Base-by-base conservation (phyloP, 2,797 vertebrate genomes). In the Delichon dasypus region DNA sequence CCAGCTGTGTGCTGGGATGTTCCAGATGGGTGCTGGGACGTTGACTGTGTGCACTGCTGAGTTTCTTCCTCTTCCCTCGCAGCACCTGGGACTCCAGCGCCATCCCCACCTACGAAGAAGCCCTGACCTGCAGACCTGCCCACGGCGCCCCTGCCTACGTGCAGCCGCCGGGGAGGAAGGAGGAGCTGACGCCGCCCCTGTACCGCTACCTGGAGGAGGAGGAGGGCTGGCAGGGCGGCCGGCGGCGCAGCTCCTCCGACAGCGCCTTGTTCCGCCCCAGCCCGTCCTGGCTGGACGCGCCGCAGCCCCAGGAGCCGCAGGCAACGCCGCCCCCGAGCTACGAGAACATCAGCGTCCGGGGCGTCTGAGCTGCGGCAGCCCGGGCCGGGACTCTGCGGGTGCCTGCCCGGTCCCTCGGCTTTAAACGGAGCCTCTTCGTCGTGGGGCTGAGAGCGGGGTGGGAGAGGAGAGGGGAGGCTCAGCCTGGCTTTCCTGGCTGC, bases 131-230 rank as follows among this genome's bases (percentile, higher is more conserved):
- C 60, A 85, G 95, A 72, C 96, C 96, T 89, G 91, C 98, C 97
- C 26, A 97, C 44, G 71, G 97, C 70, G 7, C 97, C 97, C 6
- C 98, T 96, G 9, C 97, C 96, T 82, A 82, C 0, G 12, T 85
- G 51, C 77, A 83, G 4, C 85, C 92, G 1, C 53, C 9, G 3
- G 29, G 64, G 25, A 74, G 83, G 16, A 99, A 98, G 98, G 98
- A 98, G 16, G 98, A 98, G 97, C 98, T 94, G 70, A 97, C 96
- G 0, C 98, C 98, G 0, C 98, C 98, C 2, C 97, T 97, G 18
- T 98, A 98, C 44, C 98, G 94, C 95, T 98, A 98, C 13, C 98
- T 98, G 96, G 98, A 99, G 97, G 98, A 98, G 94, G 94, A 90
- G 0, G 98, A 98, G 88, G 88, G 98, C 87, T 98, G 98, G 90